Evolutionary conservation across 2,888 invertebrate genomes (phyloP), one percentile per base, ranked within the genome.

Genomic region (Drosophila conformis): DNA sequence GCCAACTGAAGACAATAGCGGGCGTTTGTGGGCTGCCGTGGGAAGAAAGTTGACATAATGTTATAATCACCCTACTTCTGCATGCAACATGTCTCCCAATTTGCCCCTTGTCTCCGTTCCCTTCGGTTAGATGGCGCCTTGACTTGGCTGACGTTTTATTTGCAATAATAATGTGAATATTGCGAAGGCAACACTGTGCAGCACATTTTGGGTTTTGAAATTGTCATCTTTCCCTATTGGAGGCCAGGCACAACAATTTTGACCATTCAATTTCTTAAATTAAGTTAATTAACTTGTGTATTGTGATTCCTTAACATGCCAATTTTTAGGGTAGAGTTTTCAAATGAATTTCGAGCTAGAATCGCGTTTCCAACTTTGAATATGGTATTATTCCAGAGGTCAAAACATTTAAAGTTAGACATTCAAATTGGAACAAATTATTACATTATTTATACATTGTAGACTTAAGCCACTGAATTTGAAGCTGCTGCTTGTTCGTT

Each of bases 31-130:
- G 59, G 71, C 53, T 76, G 80, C 80, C 89, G 87, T 87, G 87
- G 87, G 89, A 87, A 87, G 87, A 87, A 87, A 87, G 87, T 85
- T 87, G 89, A 87, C 89, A 87, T 87, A 87, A 87, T 87, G 89
- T 81, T 80, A 87, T 87, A 87, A 87, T 87, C 89, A 85, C 66
- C 79, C 79, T 63, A 82, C 89, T 83, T 80, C 78, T 40, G 29
- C 40, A 53, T 63, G 57, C 46, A 52, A 33, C 25, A 53, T 27
- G 60, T 61, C 62, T 57, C 67, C 15, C 15, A 46, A 46, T 35
- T 27, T 42, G 38, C 11, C 25, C 36, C 49, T 15, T n/a, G n/a
- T n/a, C 25, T 46, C 8, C 7, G 1, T 36, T 36, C 25, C 15
- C 27, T 18, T 56, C 8, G 15, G 25, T 15, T 46, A 46, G 76